These are phyloP conservation scores for Brachyrhaphis roseni DNA, from an alignment of 2,797 vertebrate species.

Conservation along the genomic window DNA sequence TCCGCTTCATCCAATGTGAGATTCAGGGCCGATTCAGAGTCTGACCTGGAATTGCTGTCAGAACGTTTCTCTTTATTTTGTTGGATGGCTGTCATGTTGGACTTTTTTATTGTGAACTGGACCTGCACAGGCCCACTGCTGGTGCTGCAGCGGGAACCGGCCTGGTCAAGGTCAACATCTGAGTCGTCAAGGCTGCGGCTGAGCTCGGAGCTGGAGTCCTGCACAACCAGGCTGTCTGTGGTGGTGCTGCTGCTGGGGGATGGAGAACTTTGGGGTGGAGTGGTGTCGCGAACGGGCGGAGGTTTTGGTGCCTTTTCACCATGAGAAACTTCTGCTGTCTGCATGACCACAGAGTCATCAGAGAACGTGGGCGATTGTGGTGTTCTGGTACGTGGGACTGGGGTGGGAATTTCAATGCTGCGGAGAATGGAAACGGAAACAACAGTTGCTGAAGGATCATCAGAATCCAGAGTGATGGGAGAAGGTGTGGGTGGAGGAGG, in stretches of 20 bases:
- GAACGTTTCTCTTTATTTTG: conserved; percentile 27
- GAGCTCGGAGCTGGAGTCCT: conserved; percentile 78
- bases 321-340: conserved; percentile 32
- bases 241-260: conserved; percentile 57
- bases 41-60: conserved; percentile 52
- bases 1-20: conserved; percentile 85
- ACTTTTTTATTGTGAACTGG: conserved; percentile 14
- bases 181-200: conserved; percentile 79
- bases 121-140: conserved; percentile 45
- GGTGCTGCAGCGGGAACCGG: conserved; percentile 62
- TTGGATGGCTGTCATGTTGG: conserved; percentile 14
- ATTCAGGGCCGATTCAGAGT: conserved; percentile 74
- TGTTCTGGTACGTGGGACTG: conserved; percentile 29
- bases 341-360: conserved; percentile 19
- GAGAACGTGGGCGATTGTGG: conserved; percentile 26
- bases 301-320: conserved; percentile 57
- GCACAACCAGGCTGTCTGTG: conserved; percentile 51
- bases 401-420: conserved; percentile 37
- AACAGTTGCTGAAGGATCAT: conserved; percentile 47
- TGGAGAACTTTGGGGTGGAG: conserved; percentile 71
- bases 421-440: conserved; percentile 70
- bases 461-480: conserved; percentile 52
- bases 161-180: conserved; percentile 61
- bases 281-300: conserved; percentile 46
- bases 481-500: conserved; percentile 81